phyloP scores from a whole-genome alignment of 2,113 vertebrate species.

The Ochotona curzoniae region DNA sequence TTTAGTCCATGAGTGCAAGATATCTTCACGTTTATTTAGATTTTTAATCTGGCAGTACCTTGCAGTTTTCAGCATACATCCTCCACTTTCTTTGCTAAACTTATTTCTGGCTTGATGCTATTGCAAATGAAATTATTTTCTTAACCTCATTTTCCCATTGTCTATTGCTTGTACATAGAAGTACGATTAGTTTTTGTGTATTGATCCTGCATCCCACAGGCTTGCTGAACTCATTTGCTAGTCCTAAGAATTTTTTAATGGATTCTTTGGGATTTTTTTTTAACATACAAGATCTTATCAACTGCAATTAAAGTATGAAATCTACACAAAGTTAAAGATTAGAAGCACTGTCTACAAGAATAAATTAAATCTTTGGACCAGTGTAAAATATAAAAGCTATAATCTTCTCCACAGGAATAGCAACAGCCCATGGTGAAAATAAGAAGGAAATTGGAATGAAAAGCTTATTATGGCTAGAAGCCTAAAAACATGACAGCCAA shows the following conservation, averaged over 20 bases:
- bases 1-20: neutral
- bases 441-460: neutral
- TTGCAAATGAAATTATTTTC: neutral
- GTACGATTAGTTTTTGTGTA: neutral
- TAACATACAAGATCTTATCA: neutral
- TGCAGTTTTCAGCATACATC: neutral
- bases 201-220: neutral
- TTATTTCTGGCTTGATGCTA: neutral
- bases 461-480: neutral
- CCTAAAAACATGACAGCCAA: neutral
- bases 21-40: conserved; percentile 27
- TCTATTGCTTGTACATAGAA: neutral
- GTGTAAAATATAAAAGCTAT: neutral
- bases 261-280: neutral
- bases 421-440: neutral
- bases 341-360: neutral
- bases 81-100: neutral
- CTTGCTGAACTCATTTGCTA: neutral
- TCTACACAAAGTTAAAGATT: neutral
- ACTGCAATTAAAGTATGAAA: neutral
- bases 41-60: conserved; percentile 21
- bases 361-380: conserved; percentile 13
- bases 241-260: conserved; percentile 4
- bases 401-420: neutral
- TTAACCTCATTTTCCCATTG: neutral